Percentiles rank a stretch among this genome's conserved stretches.
Evolutionary conservation across 2,888 invertebrate species (phyloP).

Genomic region (Ligdia adustata): DNA sequence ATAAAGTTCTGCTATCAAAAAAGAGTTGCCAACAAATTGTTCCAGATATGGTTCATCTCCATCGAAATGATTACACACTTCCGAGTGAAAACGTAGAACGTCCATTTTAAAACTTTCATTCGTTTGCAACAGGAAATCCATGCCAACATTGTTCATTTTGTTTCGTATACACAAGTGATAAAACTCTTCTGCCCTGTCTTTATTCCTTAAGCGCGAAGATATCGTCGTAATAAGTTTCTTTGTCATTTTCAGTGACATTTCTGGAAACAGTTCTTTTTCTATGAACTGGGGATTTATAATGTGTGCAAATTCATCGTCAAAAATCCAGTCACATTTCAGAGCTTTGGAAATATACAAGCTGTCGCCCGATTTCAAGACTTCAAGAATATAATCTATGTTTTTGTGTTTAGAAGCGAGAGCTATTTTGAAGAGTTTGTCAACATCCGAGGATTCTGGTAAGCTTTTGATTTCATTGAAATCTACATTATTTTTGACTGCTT

Average conservation of each 20-base stretch:
- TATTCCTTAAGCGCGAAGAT: conserved; percentile 45
- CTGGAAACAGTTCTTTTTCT: conserved; percentile 55
- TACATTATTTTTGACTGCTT: conserved; percentile 14
- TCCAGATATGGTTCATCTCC: conserved; percentile 23
- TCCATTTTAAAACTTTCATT: conserved; percentile 53
- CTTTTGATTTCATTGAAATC: conserved; percentile 1
- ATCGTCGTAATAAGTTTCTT: conserved; percentile 54
- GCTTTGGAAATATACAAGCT: conserved; percentile 49
- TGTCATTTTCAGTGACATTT: conserved; percentile 62
- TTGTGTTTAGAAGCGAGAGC: conserved; percentile 29
- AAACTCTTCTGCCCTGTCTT: conserved; percentile 47
- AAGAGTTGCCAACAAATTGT: conserved; percentile 46
- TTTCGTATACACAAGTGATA: conserved; percentile 51
- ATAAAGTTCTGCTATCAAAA: conserved; percentile 29
- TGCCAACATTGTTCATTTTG: conserved; percentile 42
- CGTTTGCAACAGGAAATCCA: conserved; percentile 55
- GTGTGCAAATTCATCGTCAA: conserved; percentile 44
- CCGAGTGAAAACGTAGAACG: conserved; percentile 27
- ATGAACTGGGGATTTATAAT: conserved; percentile 55
- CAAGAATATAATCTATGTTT: conserved; percentile 4
- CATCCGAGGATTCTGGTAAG: conserved; percentile 11
- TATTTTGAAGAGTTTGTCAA: conserved; percentile 30
- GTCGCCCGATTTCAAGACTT: conserved; percentile 23
- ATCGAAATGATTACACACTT: conserved; percentile 9
- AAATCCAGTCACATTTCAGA: conserved; percentile 59